These are phyloP conservation scores for Drosophila borborema DNA, from an alignment of 2,888 invertebrate species.

Conservation along the genomic window DNA sequence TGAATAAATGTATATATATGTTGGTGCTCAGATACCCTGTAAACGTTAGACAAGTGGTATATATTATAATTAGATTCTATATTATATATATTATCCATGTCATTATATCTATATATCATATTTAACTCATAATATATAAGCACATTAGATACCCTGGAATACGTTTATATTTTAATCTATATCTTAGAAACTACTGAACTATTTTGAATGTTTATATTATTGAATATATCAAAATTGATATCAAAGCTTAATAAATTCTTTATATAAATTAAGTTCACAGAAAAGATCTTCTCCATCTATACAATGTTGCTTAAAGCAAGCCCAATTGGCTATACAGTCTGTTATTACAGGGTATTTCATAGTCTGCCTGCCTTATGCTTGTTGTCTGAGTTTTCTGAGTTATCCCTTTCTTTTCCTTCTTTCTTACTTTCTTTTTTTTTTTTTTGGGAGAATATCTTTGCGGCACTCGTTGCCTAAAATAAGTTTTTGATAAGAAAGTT, in stretches of 20 bases:
- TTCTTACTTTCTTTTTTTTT: slow-evolving; percentile 5
- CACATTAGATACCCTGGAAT: background rate
- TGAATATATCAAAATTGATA: no score
- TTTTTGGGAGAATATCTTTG: slow-evolving; percentile 50
- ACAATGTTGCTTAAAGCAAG: background rate
- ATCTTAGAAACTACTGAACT: no score
- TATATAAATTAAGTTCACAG: background rate
- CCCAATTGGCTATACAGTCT: background rate
- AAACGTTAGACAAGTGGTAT: background rate
- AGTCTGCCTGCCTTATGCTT: background rate
- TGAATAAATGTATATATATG: background rate
- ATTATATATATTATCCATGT: background rate
- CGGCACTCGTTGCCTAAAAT: slow-evolving; percentile 58
- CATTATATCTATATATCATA: background rate
- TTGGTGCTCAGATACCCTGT: slow-evolving; percentile 30
- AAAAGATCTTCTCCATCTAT: background rate
- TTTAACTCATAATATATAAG: background rate
- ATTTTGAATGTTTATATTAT: no score
- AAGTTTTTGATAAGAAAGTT: slow-evolving; percentile 81
- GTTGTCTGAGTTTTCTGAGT: background rate
- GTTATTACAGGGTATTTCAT: background rate
- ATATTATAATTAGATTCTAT: no score
- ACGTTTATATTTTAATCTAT: no score
- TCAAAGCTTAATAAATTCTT: no score
- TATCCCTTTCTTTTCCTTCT: slow-evolving; percentile 8